Conservation (phyloP, 2,113 vertebrate genomes). For the Gavialis gangeticus region DNA sequence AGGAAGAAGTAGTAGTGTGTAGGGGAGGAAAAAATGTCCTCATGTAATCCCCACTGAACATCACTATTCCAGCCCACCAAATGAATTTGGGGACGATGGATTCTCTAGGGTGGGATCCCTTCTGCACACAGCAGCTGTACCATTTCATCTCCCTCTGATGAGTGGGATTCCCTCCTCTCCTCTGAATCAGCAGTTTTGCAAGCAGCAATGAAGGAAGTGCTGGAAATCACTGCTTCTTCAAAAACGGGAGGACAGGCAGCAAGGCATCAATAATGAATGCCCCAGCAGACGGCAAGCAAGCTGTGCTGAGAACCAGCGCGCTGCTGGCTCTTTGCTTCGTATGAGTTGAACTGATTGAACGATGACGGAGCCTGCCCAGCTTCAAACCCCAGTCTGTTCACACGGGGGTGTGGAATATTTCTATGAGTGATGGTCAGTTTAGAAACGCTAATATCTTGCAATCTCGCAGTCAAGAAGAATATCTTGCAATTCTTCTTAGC, state of each 20-base stretch:
- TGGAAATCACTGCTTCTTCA: neutral
- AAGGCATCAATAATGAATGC: neutral
- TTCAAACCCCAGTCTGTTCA: neutral
- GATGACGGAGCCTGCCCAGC: neutral
- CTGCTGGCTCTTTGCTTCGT: too few species aligned
- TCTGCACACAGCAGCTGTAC: rapidly evolving
- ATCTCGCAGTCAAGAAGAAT: too few species aligned
- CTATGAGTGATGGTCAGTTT: too few species aligned
- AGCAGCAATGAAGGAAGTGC: neutral
- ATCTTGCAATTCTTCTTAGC: too few species aligned
- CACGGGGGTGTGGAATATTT: too few species aligned
- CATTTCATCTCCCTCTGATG: neutral
- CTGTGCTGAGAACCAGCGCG: neutral
- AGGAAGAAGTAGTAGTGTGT: neutral
- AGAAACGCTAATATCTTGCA: too few species aligned
- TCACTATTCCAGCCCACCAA: neutral
- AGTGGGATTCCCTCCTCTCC: neutral
- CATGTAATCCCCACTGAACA: neutral
- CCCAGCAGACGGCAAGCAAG: neutral
- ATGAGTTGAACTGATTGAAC: too few species aligned
- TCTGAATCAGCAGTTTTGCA: neutral
- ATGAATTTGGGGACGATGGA: neutral
- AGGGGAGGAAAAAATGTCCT: neutral
- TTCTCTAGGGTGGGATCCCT: neutral
- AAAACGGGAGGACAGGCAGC: neutral